These are phyloP conservation scores for Eulemur coronatus DNA, from an alignment of 2,797 vertebrate species.

Conservation along the genomic window DNA sequence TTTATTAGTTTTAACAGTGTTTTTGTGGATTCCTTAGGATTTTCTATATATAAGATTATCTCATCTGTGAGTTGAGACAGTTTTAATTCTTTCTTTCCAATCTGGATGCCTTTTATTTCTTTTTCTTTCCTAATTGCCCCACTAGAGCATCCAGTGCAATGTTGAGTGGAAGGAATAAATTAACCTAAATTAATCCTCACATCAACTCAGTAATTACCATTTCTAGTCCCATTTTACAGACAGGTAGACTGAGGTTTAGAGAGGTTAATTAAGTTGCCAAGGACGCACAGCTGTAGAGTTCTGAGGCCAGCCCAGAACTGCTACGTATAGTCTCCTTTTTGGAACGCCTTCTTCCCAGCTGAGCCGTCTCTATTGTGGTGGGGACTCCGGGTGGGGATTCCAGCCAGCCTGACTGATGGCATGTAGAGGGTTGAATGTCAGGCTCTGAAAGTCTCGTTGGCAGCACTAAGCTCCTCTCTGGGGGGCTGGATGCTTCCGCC, in stretches of 20 bases:
- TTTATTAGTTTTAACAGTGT: background rate
- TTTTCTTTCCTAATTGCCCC: background rate
- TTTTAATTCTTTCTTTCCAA: slow-evolving; percentile 25
- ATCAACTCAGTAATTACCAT: background rate
- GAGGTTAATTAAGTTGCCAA: background rate
- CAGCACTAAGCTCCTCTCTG: background rate
- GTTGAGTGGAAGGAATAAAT: background rate
- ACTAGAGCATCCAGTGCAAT: background rate
- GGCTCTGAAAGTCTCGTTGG: background rate
- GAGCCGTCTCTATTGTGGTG: background rate
- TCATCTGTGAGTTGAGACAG: background rate
- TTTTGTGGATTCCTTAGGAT: background rate
- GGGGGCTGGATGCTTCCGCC: background rate
- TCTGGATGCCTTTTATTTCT: background rate
- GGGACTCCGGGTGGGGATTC: background rate
- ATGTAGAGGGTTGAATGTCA: background rate
- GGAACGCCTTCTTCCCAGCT: background rate
- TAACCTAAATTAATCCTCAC: background rate
- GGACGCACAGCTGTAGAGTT: background rate
- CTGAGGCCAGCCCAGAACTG: background rate
- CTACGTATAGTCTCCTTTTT: background rate
- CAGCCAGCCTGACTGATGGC: background rate
- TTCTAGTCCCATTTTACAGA: background rate
- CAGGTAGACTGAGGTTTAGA: background rate
- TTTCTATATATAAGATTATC: background rate